Conservation (phyloP, 2,888 invertebrate genomes). For the Glyphotaelius pellucidus region DNA sequence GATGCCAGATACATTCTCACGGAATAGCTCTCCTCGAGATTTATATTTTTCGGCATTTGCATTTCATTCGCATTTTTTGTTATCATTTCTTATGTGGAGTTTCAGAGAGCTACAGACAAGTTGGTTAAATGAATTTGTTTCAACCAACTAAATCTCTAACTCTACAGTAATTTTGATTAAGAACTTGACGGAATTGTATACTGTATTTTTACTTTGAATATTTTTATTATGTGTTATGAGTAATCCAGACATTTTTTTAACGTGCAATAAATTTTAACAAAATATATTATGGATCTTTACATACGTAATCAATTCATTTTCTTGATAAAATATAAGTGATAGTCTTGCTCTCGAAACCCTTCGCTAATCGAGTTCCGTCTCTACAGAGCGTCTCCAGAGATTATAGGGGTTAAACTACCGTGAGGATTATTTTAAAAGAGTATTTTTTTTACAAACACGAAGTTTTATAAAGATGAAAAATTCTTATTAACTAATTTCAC, state of each 20-base stretch:
- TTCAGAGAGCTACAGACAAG: neutral
- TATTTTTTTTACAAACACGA: neutral
- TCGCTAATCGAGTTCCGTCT: neutral
- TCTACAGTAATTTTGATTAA: neutral
- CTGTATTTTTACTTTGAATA: neutral
- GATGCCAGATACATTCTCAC: neutral
- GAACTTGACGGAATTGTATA: neutral
- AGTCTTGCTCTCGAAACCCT: neutral
- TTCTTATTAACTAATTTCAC: too few species aligned
- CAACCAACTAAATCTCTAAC: neutral
- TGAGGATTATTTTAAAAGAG: neutral
- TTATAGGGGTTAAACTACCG: neutral
- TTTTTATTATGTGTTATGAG: neutral
- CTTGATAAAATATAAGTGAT: too few species aligned
- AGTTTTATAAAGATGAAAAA: neutral
- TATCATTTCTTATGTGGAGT: neutral
- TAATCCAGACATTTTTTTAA: neutral
- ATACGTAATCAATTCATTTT: too few species aligned
- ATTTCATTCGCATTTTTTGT: slow-evolving; percentile 18
- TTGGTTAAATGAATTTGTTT: neutral
- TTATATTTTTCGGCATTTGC: slow-evolving; percentile 28
- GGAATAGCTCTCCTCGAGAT: slow-evolving; percentile 1
- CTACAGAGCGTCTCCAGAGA: neutral
- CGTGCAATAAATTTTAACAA: too few species aligned
- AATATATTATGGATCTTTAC: too few species aligned